These are phyloP conservation scores for Paracyclopina nana DNA, from an alignment of 1,140 invertebrate genomes.

Conservation along the genomic window DNA sequence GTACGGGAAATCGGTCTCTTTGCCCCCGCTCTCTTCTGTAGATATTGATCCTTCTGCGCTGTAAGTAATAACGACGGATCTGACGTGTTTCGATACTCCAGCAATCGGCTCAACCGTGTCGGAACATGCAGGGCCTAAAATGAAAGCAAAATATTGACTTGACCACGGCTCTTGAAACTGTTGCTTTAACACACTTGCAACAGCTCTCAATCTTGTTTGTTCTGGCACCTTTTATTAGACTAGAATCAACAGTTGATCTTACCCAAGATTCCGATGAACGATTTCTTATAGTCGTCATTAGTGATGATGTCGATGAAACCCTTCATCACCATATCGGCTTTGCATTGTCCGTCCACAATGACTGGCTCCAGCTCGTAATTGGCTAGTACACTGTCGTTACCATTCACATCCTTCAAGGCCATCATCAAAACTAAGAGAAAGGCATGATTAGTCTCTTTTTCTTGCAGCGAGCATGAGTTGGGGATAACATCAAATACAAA, in stretches of 20 bases:
- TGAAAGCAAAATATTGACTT: slow-evolving; percentile 1
- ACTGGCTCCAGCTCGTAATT: slow-evolving; percentile 1
- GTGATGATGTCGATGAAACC: slow-evolving; percentile 51
- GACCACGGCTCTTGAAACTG: background rate
- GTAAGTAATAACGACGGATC: slow-evolving; percentile 55
- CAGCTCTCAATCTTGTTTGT: background rate
- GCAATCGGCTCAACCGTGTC: slow-evolving; percentile 62
- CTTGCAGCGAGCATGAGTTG: no score
- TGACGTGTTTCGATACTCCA: slow-evolving; percentile 53
- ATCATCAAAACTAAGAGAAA: slow-evolving; percentile 5
- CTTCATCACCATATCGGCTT: slow-evolving; percentile 51
- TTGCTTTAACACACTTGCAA: background rate
- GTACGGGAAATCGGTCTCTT: slow-evolving; percentile 48
- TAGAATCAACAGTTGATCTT: slow-evolving; percentile 18
- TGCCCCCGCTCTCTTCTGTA: slow-evolving; percentile 31
- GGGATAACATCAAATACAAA: no score
- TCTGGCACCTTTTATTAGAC: background rate
- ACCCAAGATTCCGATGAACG: slow-evolving; percentile 47
- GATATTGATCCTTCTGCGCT: slow-evolving; percentile 42
- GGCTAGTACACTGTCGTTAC: background rate
- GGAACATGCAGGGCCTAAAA: slow-evolving; percentile 52
- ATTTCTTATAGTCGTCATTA: slow-evolving; percentile 25
- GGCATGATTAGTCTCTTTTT: background rate
- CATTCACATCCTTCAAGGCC: background rate
- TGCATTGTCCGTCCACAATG: slow-evolving; percentile 42